Evolutionary conservation across 2,113 vertebrate species (phyloP), one percentile per base, ranked within the genome.

Genomic region (Delphinus delphis): DNA sequence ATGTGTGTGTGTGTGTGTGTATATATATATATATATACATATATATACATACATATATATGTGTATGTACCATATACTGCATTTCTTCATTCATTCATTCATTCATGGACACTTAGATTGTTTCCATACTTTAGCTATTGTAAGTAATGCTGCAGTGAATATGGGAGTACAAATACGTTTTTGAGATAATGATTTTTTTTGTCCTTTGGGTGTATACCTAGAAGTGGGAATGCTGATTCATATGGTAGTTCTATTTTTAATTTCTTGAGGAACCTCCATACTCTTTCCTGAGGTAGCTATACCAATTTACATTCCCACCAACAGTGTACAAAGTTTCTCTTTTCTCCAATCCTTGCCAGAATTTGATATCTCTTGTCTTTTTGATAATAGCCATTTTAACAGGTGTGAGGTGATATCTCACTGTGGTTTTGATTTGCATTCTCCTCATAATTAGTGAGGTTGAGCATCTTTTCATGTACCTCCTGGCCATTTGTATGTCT

Each of bases 1-100:
- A 2, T 76, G 11, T 41, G 14, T 53, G 50, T 53, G 50, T 50
- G 14, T 50, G 3, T 50, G 3, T 50, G 3, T 47, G 0, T 47
- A 0, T 47, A 11, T 47, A 10, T 50, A 15, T 50, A 15, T 50
- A 50, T 13, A 50, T 3, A 47, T 0, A 13, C 3, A 50, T 50
- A 50, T 50, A 50, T 14, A 50, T 14, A 50, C 14, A 76, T 77
- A 33, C 9, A 12, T 77, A 31, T 77, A 53, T 53, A 79, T 53
- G 31, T 77, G 17, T 33, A 31, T 77, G 28, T 77, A 53, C 74
- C 33, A 25, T 33, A 33, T 55, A 79, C 50, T 55, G 41, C 55
- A 82, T 41, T 62, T 82, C 53, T 71, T 33, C 41, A 62, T 31
- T 53, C 38, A 62, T 17, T 74, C 38, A 74, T 88, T 74, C 20